These are phyloP conservation scores for Desmodus rotundus DNA, from an alignment of 2,113 vertebrate species.

Conservation along the genomic window DNA sequence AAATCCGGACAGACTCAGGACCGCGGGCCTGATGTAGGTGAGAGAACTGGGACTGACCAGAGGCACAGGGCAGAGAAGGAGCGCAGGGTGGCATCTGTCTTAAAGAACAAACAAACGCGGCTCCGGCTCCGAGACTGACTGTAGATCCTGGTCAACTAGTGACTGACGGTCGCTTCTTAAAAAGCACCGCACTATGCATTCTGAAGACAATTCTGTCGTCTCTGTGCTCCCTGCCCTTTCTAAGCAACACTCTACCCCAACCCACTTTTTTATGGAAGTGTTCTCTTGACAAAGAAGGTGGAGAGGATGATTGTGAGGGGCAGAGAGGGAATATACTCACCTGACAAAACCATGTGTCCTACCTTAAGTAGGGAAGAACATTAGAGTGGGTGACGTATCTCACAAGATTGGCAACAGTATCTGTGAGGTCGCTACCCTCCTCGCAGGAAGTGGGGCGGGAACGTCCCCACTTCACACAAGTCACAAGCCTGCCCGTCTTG, in stretches of 20 bases:
- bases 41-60: not conserved
- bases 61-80: not conserved
- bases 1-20: not conserved
- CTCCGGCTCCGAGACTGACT: not conserved
- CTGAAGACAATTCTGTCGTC: not conserved
- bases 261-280: not conserved
- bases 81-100: not conserved
- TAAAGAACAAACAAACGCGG: not conserved
- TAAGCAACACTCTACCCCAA: not conserved
- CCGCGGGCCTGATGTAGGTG: not conserved
- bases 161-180: not conserved
- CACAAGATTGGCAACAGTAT: not conserved
- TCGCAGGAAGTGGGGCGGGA: not conserved
- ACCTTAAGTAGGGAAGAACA: not conserved
- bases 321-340: not conserved
- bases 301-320: not conserved
- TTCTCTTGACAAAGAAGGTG: not conserved
- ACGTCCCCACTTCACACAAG: not conserved
- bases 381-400: not conserved
- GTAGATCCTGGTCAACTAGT: too few species aligned
- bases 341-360: not conserved
- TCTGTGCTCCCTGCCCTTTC: not conserved
- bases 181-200: not conserved
- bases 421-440: not conserved
- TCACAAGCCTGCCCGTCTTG: not conserved